A percentile compares a stretch with the other conserved stretches of the same genome.
Conservation (phyloP, 2,797 vertebrate genomes). For the Natrix natrix region DNA sequence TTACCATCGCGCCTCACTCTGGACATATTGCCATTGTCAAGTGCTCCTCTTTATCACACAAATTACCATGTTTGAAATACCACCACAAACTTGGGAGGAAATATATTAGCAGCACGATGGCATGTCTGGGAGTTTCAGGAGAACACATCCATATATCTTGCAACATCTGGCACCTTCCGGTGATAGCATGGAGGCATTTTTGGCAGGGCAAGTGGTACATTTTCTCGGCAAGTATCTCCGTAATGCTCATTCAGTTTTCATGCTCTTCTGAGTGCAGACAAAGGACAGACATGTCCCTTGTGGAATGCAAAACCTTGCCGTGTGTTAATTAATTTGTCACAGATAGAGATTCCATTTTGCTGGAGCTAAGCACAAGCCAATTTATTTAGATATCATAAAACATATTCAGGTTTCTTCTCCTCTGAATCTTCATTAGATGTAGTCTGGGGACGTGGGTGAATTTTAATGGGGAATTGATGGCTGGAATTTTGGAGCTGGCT, state of each 20-base stretch:
- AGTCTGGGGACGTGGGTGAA: background rate
- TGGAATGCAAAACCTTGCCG: background rate
- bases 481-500: background rate
- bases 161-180: background rate
- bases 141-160: background rate
- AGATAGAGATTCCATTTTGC: slow-evolving; percentile 27
- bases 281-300: slow-evolving; percentile 14
- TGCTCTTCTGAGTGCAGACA: slow-evolving; percentile 1
- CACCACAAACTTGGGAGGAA: background rate
- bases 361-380: background rate
- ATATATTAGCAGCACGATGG: background rate
- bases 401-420: background rate
- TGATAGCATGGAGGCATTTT: background rate
- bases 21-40: background rate
- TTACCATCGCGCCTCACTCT: background rate
- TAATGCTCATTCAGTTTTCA: slow-evolving; percentile 16
- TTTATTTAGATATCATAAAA: slow-evolving; percentile 31
- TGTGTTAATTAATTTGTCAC: slow-evolving; percentile 31
- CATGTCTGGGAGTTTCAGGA: background rate
- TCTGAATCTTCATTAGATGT: slow-evolving; percentile 8
- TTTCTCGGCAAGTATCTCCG: background rate
- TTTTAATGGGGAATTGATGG: background rate
- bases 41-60: background rate
- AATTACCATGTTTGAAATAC: background rate
- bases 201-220: background rate